Percentiles rank a stretch among this genome's conserved stretches.
phyloP scores from a whole-genome alignment of 2,113 vertebrate genomes.

The Bubo blakistoni region DNA sequence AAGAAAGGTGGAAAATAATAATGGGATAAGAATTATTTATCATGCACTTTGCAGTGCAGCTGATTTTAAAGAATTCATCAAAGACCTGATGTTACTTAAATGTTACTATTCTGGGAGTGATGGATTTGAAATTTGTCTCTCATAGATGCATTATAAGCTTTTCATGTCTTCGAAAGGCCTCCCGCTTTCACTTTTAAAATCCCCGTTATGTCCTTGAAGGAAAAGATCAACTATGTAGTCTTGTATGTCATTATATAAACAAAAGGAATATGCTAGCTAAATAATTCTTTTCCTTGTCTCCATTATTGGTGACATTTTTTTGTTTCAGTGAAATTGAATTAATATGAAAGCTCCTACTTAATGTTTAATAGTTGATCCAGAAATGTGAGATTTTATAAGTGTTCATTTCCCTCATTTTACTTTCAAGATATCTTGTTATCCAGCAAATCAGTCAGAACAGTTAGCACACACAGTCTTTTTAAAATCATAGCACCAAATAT shows the following conservation, averaged over 20 bases:
- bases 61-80: slow-evolving; percentile 10
- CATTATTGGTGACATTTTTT: slow-evolving; percentile 21
- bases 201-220: not conserved
- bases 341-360: not conserved
- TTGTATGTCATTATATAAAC: not conserved
- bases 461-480: not conserved
- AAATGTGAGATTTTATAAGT: slow-evolving; percentile 1
- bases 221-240: not conserved
- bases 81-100: slow-evolving; percentile 18
- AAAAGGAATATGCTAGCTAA: not conserved
- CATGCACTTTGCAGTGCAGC: not conserved
- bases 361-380: slow-evolving; percentile 1
- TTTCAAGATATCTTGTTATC: slow-evolving; percentile 28
- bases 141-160: not conserved
- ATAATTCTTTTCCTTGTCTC: not conserved
- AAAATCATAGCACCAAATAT: not conserved
- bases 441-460: not conserved
- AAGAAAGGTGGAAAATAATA: not conserved
- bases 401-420: not conserved
- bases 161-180: not conserved
- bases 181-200: not conserved
- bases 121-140: slow-evolving; percentile 10
- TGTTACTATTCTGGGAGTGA: not conserved
- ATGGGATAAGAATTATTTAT: slow-evolving; percentile 1
- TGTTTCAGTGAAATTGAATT: slow-evolving; percentile 16